Percentiles rank a stretch among this genome's conserved stretches.
Evolutionary conservation across 1,140 invertebrate species (phyloP).

Genomic region (Caerostris extrusa): DNA sequence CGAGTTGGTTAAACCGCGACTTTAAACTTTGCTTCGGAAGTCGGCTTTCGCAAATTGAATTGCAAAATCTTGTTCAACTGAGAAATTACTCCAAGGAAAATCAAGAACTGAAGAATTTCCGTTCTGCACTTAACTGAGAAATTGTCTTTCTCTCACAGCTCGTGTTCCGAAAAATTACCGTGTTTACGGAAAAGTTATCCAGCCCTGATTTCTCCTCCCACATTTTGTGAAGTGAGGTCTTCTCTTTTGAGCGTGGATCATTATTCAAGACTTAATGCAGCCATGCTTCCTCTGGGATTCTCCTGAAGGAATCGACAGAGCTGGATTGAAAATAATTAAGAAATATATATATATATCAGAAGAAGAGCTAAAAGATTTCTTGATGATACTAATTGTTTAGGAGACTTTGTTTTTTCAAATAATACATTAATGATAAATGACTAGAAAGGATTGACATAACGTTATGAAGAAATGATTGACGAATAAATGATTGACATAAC

Average conservation of each 20-base stretch:
- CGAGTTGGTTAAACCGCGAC: background rate
- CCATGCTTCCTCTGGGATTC: background rate
- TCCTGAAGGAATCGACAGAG: background rate
- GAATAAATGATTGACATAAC: no score
- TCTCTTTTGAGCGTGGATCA: background rate
- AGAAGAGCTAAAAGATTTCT: no score
- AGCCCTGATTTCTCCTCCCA: background rate
- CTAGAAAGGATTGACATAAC: no score
- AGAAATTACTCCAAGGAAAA: slow-evolving; percentile 31
- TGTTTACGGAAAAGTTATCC: background rate
- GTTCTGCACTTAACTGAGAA: background rate
- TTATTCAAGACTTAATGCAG: background rate
- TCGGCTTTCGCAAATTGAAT: background rate
- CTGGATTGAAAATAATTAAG: no score
- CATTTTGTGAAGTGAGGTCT: background rate
- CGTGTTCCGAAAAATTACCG: background rate
- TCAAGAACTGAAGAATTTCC: background rate
- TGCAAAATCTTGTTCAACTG: slow-evolving; percentile 30
- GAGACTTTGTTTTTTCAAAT: no score
- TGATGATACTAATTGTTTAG: no score
- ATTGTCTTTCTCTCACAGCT: slow-evolving; percentile 4
- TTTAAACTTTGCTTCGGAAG: background rate
- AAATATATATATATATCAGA: no score
- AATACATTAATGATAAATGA: no score
- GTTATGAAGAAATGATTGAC: no score